Conservation (phyloP, 1,140 invertebrate species). For the Apis laboriosa region DNA sequence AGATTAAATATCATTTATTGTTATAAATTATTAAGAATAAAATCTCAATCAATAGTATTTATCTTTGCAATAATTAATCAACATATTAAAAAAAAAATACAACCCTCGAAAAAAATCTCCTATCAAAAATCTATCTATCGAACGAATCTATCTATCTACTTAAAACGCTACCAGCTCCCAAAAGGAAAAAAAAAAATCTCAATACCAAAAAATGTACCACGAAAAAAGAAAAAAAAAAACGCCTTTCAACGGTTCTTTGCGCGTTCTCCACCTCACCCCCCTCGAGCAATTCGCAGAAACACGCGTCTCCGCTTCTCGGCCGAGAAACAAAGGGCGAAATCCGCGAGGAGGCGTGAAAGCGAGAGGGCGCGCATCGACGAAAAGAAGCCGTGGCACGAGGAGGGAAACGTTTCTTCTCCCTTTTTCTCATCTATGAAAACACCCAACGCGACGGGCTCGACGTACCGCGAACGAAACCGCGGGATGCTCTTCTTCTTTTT, state of each 20-base stretch:
- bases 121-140: too few relatives aligned
- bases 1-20: too few relatives aligned
- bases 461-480: slow-evolving; percentile 6
- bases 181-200: not conserved
- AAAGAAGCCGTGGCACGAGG: slow-evolving; percentile 15
- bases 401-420: not conserved
- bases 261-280: not conserved
- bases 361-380: not conserved
- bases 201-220: too few relatives aligned
- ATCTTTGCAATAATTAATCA: not conserved
- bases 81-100: not conserved
- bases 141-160: too few relatives aligned
- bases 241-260: not conserved
- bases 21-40: too few relatives aligned
- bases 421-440: slow-evolving; percentile 30
- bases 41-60: too few relatives aligned
- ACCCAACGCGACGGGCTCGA: slow-evolving; percentile 8
- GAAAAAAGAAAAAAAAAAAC: not conserved
- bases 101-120: too few relatives aligned
- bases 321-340: not conserved
- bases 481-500: slow-evolving; percentile 1
- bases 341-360: not conserved
- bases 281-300: not conserved
- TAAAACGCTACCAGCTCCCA: too few relatives aligned
- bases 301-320: not conserved